A percentile compares a stretch with the other conserved stretches of the same genome.
These are phyloP conservation scores for Dicyrtoma fusca DNA, from an alignment of 2,888 invertebrate species.

Conservation along the genomic window DNA sequence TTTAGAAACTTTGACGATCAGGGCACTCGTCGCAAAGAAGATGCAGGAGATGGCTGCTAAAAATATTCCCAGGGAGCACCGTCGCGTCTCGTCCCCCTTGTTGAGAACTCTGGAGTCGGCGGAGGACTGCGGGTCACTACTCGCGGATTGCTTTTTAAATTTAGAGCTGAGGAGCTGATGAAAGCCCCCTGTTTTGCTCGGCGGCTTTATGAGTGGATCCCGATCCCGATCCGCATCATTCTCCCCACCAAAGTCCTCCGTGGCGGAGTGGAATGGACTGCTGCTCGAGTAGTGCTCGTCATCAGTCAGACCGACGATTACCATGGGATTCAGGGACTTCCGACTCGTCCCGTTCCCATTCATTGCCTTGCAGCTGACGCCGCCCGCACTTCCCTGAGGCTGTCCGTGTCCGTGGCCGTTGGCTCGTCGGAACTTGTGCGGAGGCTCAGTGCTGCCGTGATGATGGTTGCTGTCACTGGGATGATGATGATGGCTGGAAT, in stretches of 20 bases:
- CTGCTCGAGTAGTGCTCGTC: slow-evolving; percentile 52
- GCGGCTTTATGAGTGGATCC: slow-evolving; percentile 52
- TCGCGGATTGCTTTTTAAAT: slow-evolving; percentile 23
- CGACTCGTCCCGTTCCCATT: slow-evolving; percentile 1
- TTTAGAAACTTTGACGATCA: slow-evolving; percentile 82
- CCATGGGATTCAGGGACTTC: slow-evolving; percentile 24
- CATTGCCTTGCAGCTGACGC: background rate
- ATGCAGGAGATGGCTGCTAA: slow-evolving; percentile 83
- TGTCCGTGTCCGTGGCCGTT: background rate
- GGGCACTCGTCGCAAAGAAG: slow-evolving; percentile 85
- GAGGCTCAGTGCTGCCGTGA: too few species aligned
- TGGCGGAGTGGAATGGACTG: slow-evolving; percentile 55
- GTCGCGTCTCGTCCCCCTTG: slow-evolving; percentile 19
- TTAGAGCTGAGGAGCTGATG: slow-evolving; percentile 49
- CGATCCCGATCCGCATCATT: slow-evolving; percentile 48
- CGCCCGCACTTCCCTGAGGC: background rate
- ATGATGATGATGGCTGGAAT: background rate
- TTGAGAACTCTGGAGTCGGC: background rate
- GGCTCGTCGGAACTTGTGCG: background rate
- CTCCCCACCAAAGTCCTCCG: slow-evolving; percentile 51
- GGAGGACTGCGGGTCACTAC: background rate
- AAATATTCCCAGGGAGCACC: slow-evolving; percentile 69
- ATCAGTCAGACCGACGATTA: slow-evolving; percentile 37
- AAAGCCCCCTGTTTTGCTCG: slow-evolving; percentile 51
- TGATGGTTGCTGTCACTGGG: background rate